phyloP scores from a whole-genome alignment of 2,888 invertebrate species.

The Leptinotarsa peninsularis region DNA sequence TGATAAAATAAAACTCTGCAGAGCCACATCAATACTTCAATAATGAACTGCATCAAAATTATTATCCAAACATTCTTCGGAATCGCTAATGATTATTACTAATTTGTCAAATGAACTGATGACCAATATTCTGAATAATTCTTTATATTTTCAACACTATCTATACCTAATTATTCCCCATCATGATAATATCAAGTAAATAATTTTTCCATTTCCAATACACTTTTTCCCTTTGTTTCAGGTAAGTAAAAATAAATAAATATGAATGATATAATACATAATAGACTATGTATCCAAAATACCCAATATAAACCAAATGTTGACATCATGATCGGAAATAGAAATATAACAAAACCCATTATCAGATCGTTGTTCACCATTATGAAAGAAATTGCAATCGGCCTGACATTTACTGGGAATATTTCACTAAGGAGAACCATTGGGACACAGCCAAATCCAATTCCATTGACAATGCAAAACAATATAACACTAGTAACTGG shows the following conservation, averaged over 20 bases:
- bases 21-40: too few species aligned
- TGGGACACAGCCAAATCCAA: constrained; percentile 78
- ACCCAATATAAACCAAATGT: constrained; percentile 46
- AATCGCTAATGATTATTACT: too few species aligned
- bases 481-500: constrained; percentile 77
- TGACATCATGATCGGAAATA: constrained; percentile 50
- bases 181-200: too few species aligned
- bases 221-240: constrained; percentile 53
- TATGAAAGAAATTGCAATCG: constrained; percentile 73
- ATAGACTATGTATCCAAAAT: constrained; percentile 49
- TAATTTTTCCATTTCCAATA: constrained; percentile 45
- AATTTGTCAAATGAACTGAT: too few species aligned
- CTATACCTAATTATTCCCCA: too few species aligned
- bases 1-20: too few species aligned
- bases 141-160: constrained; percentile 12
- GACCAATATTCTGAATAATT: too few species aligned
- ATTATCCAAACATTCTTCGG: too few species aligned
- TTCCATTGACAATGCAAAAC: constrained; percentile 78
- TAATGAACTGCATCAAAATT: too few species aligned
- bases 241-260: constrained; percentile 34
- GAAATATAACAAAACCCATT: constrained; percentile 45
- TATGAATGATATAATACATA: constrained; percentile 42
- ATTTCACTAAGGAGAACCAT: constrained; percentile 87
- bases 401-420: constrained; percentile 75
- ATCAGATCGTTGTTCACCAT: constrained; percentile 33